These are phyloP conservation scores for Drosophila anceps DNA, from an alignment of 2,888 invertebrate genomes.

Conservation along the genomic window DNA sequence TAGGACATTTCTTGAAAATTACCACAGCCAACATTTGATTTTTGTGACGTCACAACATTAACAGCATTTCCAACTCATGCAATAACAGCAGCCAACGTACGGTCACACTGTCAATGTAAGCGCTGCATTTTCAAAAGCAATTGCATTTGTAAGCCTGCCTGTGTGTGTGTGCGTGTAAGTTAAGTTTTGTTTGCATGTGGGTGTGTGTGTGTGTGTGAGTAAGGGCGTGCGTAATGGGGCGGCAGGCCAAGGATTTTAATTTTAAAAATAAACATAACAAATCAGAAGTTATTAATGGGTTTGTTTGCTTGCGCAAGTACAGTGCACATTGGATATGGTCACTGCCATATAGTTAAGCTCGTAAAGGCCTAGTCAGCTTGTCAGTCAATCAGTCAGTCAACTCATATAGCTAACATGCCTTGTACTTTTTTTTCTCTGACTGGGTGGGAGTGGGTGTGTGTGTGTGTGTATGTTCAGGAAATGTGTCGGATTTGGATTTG, in stretches of 20 bases:
- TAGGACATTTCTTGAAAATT: background rate
- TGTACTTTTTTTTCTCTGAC: conserved; percentile 17
- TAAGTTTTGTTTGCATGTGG: conserved; percentile 7
- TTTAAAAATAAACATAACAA: conserved; percentile 32
- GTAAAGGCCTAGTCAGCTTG: background rate
- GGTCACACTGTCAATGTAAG: conserved; percentile 19
- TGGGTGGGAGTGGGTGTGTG: background rate
- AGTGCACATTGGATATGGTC: conserved; percentile 22
- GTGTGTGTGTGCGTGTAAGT: conserved; percentile 14
- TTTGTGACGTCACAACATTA: conserved; percentile 32
- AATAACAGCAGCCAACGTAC: conserved; percentile 16
- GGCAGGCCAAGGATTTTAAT: conserved; percentile 42
- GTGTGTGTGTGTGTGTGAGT: conserved; percentile 12
- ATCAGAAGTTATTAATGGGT: conserved; percentile 14
- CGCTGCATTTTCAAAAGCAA: conserved; percentile 13
- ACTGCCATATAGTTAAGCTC: background rate
- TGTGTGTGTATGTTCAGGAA: conserved; percentile 2
- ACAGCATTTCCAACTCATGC: conserved; percentile 24
- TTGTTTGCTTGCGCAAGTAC: conserved; percentile 12
- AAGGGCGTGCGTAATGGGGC: conserved; percentile 44
- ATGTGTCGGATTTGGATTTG: background rate
- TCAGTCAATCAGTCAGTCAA: conserved; percentile 11
- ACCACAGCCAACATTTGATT: conserved; percentile 5
- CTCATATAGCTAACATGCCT: conserved; percentile 24
- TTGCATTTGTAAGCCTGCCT: conserved; percentile 11